phyloP scores from a whole-genome alignment of 1,140 invertebrate species.

The Drosophila kohkoa region DNA sequence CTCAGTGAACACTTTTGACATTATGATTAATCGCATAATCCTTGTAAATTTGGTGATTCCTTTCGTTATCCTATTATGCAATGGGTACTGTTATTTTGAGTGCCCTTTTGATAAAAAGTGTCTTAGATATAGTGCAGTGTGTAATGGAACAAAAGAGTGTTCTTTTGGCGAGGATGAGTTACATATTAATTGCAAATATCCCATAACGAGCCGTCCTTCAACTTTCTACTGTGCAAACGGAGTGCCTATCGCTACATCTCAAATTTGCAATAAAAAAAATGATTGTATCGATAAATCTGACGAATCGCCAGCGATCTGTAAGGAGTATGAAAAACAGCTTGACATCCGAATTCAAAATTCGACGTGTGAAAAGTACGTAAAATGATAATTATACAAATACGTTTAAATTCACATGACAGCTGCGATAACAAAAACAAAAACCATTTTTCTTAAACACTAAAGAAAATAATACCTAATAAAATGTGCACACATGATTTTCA shows the following conservation, averaged over 20 bases:
- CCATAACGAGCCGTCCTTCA: too few relatives aligned
- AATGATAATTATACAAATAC: too few relatives aligned
- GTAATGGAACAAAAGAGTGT: slow-evolving; percentile 7
- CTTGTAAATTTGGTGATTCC: too few relatives aligned
- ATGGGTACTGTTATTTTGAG: neutral
- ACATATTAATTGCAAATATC: slow-evolving; percentile 6
- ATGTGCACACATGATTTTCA: too few relatives aligned
- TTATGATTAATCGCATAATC: neutral
- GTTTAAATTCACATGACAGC: too few relatives aligned
- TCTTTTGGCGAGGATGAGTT: slow-evolving; percentile 28
- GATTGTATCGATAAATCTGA: slow-evolving; percentile 39
- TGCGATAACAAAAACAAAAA: too few relatives aligned
- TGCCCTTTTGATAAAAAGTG: neutral
- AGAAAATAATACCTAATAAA: too few relatives aligned
- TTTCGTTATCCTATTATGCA: too few relatives aligned
- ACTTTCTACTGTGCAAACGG: slow-evolving; percentile 27
- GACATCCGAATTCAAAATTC: neutral
- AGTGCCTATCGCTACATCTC: fast-evolving
- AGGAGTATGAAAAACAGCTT: too few relatives aligned
- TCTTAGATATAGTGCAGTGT: neutral
- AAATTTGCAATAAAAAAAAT: neutral
- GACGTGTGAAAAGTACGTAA: neutral
- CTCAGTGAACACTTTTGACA: neutral
- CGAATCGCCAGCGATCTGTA: neutral
- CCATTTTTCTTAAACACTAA: too few relatives aligned